Base-by-base conservation (phyloP, 1,140 invertebrate genomes). In the Meteorus sp. region DNA sequence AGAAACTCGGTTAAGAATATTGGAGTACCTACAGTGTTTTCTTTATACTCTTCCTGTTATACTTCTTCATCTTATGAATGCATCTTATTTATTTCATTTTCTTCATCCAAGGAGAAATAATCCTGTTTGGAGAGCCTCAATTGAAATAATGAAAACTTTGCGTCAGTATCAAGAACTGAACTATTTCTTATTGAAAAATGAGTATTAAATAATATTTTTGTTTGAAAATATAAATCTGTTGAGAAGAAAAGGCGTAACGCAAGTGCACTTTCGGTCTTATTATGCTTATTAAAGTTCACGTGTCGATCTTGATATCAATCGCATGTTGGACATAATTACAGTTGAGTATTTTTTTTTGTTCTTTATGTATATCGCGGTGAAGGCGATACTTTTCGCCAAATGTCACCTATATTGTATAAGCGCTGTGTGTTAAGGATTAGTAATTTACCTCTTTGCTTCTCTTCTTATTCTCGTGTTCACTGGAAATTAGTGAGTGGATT, bases 1-100 rank as follows among this genome's bases (percentile, higher is more conserved):
- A 53, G 56, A 44, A 59, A 59, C 39, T 54, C 41, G 11, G 56
- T 62, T 62, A 62, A 62, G 50, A 56, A 47, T 41, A 15, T 44
- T 31, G 19, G 33, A 56, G 43, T 41, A 11, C 35, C 3, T 13
- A 13, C n/a, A n/a, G n/a, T n/a, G n/a, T n/a, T n/a, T n/a, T n/a
- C n/a, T n/a, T n/a, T n/a, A 3, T 4, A 15, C 8, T 15, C 15
- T 39, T 39, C 3, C 8, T 15, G 8, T 15, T 39, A n/a, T 39
- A n/a, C 15, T 39, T 39, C 35, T 13, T 13, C 15, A 39, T 39
- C 8, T 39, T 39, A 39, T 29, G 27, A 5, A 29, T 29, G 9
- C 9, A 29, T 9, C 9, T 29, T 29, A 29, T 29, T 29, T n/a
- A n/a, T n/a, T n/a, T n/a, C n/a, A n/a, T n/a, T n/a, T n/a, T n/a